Percentiles rank a stretch among this genome's conserved stretches.
Evolutionary conservation across 2,113 vertebrate genomes (phyloP).

Genomic region (Charadrius vociferus): DNA sequence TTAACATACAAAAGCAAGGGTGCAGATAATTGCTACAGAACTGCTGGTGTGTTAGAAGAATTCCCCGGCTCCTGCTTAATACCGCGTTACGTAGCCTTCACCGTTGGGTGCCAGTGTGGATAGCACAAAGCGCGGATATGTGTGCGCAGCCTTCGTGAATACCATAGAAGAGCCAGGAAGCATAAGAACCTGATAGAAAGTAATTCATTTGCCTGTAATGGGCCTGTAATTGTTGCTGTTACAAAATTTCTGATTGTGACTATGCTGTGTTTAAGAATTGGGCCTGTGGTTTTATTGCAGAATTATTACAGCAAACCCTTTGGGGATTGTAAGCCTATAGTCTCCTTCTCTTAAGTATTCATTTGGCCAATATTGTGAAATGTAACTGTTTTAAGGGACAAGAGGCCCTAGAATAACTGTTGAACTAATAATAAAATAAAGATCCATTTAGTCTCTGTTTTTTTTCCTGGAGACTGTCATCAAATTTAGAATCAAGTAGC

Average conservation of each 20-base stretch:
- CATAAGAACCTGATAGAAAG: neutral
- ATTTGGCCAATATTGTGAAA: neutral
- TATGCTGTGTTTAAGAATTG: slow-evolving; percentile 55
- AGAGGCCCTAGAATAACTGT: neutral
- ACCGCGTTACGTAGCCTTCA: neutral
- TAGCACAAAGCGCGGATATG: neutral
- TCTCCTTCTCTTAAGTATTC: slow-evolving; percentile 20
- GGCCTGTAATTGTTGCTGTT: slow-evolving; percentile 50
- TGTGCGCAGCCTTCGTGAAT: neutral
- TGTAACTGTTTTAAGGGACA: neutral
- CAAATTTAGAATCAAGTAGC: neutral
- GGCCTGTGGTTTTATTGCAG: slow-evolving; percentile 65
- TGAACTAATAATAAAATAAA: neutral
- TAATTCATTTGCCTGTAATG: slow-evolving; percentile 41
- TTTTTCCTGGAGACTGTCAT: neutral
- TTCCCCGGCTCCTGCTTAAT: neutral
- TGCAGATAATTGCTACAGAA: neutral
- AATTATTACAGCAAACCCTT: slow-evolving; percentile 47
- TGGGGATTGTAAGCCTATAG: neutral
- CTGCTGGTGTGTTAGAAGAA: neutral
- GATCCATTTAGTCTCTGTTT: neutral
- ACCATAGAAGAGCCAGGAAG: neutral
- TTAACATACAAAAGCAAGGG: neutral
- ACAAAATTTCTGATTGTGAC: slow-evolving; percentile 33
- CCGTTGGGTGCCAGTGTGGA: neutral